Evolutionary conservation across 2,888 invertebrate genomes (phyloP), one percentile per base, ranked within the genome.

Genomic region (Orchesellides sinensis): DNA sequence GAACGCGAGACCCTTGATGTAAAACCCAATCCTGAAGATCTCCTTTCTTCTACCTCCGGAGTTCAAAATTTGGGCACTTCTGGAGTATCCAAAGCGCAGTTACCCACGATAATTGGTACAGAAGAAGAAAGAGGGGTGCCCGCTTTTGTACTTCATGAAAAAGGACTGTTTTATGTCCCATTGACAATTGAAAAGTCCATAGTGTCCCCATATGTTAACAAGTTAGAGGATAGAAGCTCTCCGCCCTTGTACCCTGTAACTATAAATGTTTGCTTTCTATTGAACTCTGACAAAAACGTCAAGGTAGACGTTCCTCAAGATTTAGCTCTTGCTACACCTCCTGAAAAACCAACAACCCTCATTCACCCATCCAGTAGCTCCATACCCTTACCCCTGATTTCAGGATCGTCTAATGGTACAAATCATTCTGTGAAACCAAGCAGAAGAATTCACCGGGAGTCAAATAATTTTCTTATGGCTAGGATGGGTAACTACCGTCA

Each of bases 121-220:
- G 75, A 19, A 21, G 56, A 59, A 45, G 70, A 70, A 17, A 91
- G 93, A 85, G 92, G 93, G 66, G 94, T 97, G 65, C 97, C 98
- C 0, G 95, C 97, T 47, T 98, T 98, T 90, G 97, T 96, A 2
- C 91, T 98, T 45, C 96, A 97, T 90, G 93, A 96, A n/a, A 93
- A 94, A 85, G 97, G 97, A 49, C 92, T 94, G 63, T 97, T 95
- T 90, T 98, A 98, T 91, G 93, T 98, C 73, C 97, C 98, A 0
- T 91, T 97, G 83, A 94, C 94, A 85, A 92, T 97, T 70, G 96
- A 96, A 88, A 93, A 94, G 88, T 92, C 94, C 66, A 92, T 94
- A 45, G 90, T 96, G 69, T 90, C 94, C 89, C 94, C 95, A 0
- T 94, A 93, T 89, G 91, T 95, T 25, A 82, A 82, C 8, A 87